Evolutionary conservation across 2,888 invertebrate genomes (phyloP).

Genomic region (Tenodera sinensis): DNA sequence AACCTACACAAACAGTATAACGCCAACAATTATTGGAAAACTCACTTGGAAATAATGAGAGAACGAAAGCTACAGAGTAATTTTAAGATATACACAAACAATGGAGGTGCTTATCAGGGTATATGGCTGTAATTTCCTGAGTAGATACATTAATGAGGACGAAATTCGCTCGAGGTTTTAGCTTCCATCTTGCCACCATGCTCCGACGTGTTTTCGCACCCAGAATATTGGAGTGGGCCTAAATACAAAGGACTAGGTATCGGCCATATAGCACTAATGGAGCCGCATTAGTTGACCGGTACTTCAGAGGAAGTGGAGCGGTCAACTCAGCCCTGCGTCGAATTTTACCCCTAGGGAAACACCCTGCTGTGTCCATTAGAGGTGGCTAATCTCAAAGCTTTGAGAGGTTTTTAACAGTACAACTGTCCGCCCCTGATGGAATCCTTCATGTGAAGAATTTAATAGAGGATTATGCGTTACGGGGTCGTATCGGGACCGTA

Average conservation of each 20-base stretch:
- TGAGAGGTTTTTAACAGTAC: neutral
- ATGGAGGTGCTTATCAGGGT: too few relatives aligned
- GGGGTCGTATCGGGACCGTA: too few relatives aligned
- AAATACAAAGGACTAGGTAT: neutral
- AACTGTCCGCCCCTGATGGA: neutral
- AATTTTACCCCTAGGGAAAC: neutral
- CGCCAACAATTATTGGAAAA: too few relatives aligned
- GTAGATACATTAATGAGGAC: neutral
- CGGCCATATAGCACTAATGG: neutral
- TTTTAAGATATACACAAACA: too few relatives aligned
- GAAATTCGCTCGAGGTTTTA: neutral
- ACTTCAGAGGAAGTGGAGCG: neutral
- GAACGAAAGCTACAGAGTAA: too few relatives aligned
- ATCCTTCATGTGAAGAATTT: neutral
- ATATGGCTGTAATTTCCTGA: neutral
- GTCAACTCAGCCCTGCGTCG: neutral
- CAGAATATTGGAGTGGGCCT: neutral
- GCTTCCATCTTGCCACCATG: neutral
- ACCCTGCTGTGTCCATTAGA: neutral
- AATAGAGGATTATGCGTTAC: neutral
- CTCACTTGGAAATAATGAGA: too few relatives aligned
- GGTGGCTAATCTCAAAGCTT: neutral
- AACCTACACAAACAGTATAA: too few relatives aligned
- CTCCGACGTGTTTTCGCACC: neutral
- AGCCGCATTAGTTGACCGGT: neutral